These are phyloP conservation scores for Hedya salicella DNA, from an alignment of 2,888 invertebrate genomes.

Conservation along the genomic window DNA sequence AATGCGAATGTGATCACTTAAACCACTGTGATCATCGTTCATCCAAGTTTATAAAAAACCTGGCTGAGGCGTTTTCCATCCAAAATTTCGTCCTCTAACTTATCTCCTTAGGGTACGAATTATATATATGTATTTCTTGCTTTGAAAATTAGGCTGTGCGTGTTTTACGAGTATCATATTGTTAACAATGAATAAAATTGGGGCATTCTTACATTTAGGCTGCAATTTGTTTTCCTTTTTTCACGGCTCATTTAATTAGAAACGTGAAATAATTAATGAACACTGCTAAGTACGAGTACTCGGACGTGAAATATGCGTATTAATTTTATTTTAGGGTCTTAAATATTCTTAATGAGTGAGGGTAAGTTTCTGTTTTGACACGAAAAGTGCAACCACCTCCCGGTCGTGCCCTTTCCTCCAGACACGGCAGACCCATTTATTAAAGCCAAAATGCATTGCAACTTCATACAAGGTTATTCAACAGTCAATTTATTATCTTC, in stretches of 20 bases:
- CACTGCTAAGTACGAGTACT: conserved; percentile 40
- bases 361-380: conserved; percentile 28
- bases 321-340: conserved; percentile 43
- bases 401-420: not conserved
- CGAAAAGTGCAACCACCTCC: conserved; percentile 26
- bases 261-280: conserved; percentile 40
- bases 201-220: conserved; percentile 16
- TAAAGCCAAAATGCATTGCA: not conserved
- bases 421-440: not conserved
- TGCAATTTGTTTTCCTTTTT: conserved; percentile 32
- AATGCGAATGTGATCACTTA: too few relatives aligned
- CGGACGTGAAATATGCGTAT: conserved; percentile 44
- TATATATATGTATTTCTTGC: too few relatives aligned
- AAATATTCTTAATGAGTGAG: conserved; percentile 34
- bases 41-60: too few relatives aligned
- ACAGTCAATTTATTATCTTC: too few relatives aligned
- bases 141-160: too few relatives aligned
- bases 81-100: too few relatives aligned
- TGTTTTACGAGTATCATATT: not conserved
- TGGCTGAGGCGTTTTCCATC: too few relatives aligned
- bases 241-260: conserved; percentile 40
- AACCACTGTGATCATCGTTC: too few relatives aligned
- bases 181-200: conserved; percentile 21
- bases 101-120: too few relatives aligned
- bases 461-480: not conserved